Conservation (phyloP, 2,797 vertebrate genomes). For the Rhadinocentrus ornatus region DNA sequence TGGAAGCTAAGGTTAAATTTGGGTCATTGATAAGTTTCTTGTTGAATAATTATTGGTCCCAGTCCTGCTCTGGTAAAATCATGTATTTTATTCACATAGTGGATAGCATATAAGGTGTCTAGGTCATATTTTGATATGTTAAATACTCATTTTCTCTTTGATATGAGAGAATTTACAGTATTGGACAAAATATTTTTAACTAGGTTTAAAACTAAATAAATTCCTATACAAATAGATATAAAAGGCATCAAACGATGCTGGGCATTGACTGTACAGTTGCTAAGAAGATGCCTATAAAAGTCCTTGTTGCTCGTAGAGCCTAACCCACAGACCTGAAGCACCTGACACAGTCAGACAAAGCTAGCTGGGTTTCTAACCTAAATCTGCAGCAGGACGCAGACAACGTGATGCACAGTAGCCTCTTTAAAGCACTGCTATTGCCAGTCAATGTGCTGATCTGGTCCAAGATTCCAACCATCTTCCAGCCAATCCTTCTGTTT, state of each 20-base stretch:
- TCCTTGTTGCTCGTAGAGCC: background rate
- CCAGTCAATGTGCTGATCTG: conserved; percentile 29
- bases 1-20: background rate
- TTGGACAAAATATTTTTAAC: background rate
- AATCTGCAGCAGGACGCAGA: background rate
- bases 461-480: conserved; percentile 51
- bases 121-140: too few relatives aligned
- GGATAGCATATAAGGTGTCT: background rate
- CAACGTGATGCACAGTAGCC: background rate
- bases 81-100: too few relatives aligned
- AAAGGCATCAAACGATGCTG: background rate
- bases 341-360: background rate
- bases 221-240: background rate
- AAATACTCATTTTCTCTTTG: background rate
- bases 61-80: too few relatives aligned
- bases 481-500: conserved; percentile 56
- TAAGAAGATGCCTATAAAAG: background rate
- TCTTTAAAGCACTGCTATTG: conserved; percentile 33
- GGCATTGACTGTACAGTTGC: background rate
- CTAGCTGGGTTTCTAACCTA: background rate
- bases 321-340: background rate
- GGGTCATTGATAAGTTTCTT: background rate
- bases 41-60: background rate
- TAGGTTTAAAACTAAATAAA: background rate
- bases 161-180: background rate